Evolutionary conservation across 2,113 vertebrate species (phyloP).

Genomic region (Pandion haliaetus): DNA sequence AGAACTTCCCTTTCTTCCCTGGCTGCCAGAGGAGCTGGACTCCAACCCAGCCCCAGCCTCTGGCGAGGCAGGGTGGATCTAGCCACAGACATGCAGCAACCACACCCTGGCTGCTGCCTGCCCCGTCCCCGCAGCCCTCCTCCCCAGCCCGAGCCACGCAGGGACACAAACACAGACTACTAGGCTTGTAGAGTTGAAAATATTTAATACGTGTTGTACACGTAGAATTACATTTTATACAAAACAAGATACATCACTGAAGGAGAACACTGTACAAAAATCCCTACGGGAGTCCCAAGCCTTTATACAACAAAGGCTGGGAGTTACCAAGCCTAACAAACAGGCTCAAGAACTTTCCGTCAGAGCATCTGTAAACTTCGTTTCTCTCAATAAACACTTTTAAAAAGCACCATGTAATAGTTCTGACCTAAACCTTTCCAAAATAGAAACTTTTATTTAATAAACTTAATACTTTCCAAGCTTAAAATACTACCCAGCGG

Average conservation of each 20-base stretch:
- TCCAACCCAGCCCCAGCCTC: background rate
- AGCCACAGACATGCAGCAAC: conserved; percentile 20
- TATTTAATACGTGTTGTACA: conserved; percentile 86
- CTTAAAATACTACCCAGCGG: conserved; percentile 30
- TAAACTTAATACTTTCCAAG: conserved; percentile 64
- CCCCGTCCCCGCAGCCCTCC: background rate
- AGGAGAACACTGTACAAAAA: conserved; percentile 79
- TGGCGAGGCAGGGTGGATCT: conserved; percentile 11
- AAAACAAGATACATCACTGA: conserved; percentile 75
- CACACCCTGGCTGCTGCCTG: conserved; percentile 41
- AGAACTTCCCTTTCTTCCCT: background rate
- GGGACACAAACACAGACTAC: conserved; percentile 30
- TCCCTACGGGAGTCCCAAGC: conserved; percentile 66
- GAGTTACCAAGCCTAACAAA: conserved; percentile 51
- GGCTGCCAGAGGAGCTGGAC: background rate
- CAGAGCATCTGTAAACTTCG: conserved; percentile 73
- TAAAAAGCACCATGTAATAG: conserved; percentile 69
- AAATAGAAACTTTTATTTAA: conserved; percentile 68
- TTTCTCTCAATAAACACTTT: conserved; percentile 69
- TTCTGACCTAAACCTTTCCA: conserved; percentile 71
- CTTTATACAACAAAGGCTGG: conserved; percentile 85
- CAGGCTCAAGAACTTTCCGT: conserved; percentile 49
- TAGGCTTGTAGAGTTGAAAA: conserved; percentile 63
- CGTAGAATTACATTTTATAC: conserved; percentile 80
- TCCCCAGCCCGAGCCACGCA: background rate